A percentile compares a stretch with the other conserved stretches of the same genome.
Evolutionary conservation across 2,113 vertebrate genomes (phyloP).

Genomic region (Pterocles gutturalis): DNA sequence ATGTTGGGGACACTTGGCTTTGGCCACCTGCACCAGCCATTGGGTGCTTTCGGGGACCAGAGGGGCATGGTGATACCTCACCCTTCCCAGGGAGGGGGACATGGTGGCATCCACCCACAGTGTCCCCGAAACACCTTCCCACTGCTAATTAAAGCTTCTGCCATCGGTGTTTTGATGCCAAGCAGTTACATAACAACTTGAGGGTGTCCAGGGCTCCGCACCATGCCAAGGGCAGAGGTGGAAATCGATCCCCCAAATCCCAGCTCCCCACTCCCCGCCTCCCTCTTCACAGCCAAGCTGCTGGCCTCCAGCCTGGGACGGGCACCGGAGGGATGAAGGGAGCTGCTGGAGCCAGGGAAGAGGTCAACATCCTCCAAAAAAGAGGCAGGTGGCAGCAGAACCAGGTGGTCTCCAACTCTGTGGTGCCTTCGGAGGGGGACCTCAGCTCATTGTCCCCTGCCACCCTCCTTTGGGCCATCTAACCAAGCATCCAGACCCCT

Average conservation of each 20-base stretch:
- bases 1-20: fast-evolving
- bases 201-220: neutral
- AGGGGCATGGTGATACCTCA: fast-evolving
- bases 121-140: neutral
- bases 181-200: neutral
- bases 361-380: neutral
- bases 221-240: neutral
- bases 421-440: neutral
- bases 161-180: neutral
- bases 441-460: neutral
- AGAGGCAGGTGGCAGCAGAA: neutral
- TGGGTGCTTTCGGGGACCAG: neutral
- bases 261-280: neutral
- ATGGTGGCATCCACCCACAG: neutral
- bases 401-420: neutral
- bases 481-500: fast-evolving
- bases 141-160: neutral
- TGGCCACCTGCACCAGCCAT: neutral
- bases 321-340: neutral
- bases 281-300: neutral
- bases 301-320: neutral
- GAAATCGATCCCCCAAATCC: neutral
- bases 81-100: neutral
- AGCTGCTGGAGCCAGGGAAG: neutral
- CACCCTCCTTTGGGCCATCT: neutral